Conservation (phyloP, 2,888 invertebrate species). For the Andrena dorsata region DNA sequence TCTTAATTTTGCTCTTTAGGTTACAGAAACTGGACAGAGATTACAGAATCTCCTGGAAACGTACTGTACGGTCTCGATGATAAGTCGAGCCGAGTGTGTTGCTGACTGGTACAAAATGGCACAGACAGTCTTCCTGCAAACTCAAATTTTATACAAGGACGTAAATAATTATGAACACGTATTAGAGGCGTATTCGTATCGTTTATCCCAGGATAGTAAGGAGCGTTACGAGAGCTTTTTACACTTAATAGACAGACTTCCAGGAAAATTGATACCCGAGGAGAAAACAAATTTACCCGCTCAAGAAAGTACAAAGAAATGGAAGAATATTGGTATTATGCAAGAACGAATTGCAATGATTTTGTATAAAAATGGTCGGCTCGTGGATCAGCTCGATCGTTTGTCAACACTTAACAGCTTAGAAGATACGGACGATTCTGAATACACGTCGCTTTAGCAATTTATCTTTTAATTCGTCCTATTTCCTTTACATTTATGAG, state of each 20-base stretch:
- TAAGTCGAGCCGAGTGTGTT: conserved; percentile 91
- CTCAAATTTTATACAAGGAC: conserved; percentile 93
- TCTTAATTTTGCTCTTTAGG: conserved; percentile 83
- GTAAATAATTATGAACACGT: conserved; percentile 86
- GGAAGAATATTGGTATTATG: conserved; percentile 78
- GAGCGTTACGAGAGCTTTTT: conserved; percentile 79
- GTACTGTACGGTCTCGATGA: conserved; percentile 91
- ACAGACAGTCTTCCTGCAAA: conserved; percentile 93
- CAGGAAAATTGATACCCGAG: conserved; percentile 70
- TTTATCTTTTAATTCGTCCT: conserved; percentile 2
- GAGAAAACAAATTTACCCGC: conserved; percentile 73
- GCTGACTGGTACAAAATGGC: conserved; percentile 96
- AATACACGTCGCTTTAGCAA: conserved; percentile 59
- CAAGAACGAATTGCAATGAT: conserved; percentile 78
- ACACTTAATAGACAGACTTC: conserved; percentile 75
- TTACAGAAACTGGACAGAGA: conserved; percentile 92
- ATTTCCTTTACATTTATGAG: conserved; percentile 25
- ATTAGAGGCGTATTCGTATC: conserved; percentile 85
- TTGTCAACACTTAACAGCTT: conserved; percentile 61
- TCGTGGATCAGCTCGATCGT: conserved; percentile 75
- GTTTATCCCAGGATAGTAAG: conserved; percentile 80
- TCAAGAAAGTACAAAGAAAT: conserved; percentile 77
- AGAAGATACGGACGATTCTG: conserved; percentile 67
- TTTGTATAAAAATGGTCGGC: conserved; percentile 74
- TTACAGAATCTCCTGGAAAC: conserved; percentile 89